Evolutionary conservation across 2,888 invertebrate genomes (phyloP).

Genomic region (Neocrepidodera transversa): DNA sequence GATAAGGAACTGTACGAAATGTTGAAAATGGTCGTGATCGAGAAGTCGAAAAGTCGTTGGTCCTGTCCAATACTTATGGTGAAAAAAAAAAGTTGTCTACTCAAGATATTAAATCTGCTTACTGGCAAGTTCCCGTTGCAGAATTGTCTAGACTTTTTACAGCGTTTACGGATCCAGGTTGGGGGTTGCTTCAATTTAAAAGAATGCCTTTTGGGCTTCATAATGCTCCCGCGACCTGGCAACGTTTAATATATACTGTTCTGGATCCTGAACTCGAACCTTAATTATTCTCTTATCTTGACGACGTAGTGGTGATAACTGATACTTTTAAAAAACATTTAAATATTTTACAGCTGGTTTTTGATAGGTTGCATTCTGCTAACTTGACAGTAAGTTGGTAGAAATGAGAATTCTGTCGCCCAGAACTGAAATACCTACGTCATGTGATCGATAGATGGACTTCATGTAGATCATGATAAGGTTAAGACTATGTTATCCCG

Average conservation of each 20-base stretch:
- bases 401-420: conserved; percentile 22
- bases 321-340: no score
- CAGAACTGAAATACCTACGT: conserved; percentile 22
- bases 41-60: no score
- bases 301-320: no score
- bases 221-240: no score
- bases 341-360: conserved; percentile 39
- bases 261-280: conserved; percentile 41
- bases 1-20: conserved; percentile 42
- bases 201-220: no score
- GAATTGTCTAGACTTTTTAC: no score
- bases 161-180: no score
- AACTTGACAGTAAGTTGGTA: no score
- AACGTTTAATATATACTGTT: conserved; percentile 32
- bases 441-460: conserved; percentile 26
- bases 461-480: conserved; percentile 30
- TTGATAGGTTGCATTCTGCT: conserved; percentile 41
- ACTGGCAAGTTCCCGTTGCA: no score
- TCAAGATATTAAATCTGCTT: conserved; percentile 33
- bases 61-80: conserved; percentile 19
- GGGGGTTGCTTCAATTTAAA: no score
- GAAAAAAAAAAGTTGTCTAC: conserved; percentile 22
- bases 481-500: not conserved
- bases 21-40: conserved; percentile 21
- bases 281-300: conserved; percentile 41